A percentile compares a stretch with the other conserved stretches of the same genome.
Evolutionary conservation across 2,797 vertebrate species (phyloP).

Genomic region (Manis pentadactyla): DNA sequence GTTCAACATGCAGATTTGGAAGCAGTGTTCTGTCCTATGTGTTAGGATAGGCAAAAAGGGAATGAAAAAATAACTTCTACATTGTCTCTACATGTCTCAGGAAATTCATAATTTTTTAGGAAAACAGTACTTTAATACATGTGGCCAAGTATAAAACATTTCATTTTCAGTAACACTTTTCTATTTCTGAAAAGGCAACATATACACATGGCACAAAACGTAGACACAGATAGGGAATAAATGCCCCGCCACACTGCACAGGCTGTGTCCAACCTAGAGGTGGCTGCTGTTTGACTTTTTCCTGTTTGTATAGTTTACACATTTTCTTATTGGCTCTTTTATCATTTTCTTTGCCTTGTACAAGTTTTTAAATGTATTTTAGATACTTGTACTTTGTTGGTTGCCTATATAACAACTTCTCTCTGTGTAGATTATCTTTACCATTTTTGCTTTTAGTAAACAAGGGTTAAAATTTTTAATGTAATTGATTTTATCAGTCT

Average conservation of each 20-base stretch:
- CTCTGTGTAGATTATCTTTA: background rate
- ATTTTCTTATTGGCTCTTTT: background rate
- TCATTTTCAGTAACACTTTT: background rate
- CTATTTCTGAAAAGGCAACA: conserved; percentile 4
- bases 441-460: conserved; percentile 34
- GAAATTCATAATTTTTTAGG: background rate
- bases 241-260: background rate
- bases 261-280: background rate
- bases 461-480: conserved; percentile 5
- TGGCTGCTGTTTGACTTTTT: background rate
- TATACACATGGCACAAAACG: background rate
- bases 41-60: background rate
- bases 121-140: background rate
- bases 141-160: background rate
- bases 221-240: background rate
- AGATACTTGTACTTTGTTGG: background rate
- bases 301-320: background rate
- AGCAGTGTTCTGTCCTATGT: background rate
- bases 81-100: background rate
- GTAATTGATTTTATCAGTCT: background rate
- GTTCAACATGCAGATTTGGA: background rate
- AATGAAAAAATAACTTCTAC: background rate
- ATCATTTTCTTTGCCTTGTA: background rate
- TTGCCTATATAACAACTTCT: background rate
- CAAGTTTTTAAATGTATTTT: background rate